Base-by-base conservation (phyloP, 2,113 vertebrate genomes). In the Boulengeromyrus knoepffleri region DNA sequence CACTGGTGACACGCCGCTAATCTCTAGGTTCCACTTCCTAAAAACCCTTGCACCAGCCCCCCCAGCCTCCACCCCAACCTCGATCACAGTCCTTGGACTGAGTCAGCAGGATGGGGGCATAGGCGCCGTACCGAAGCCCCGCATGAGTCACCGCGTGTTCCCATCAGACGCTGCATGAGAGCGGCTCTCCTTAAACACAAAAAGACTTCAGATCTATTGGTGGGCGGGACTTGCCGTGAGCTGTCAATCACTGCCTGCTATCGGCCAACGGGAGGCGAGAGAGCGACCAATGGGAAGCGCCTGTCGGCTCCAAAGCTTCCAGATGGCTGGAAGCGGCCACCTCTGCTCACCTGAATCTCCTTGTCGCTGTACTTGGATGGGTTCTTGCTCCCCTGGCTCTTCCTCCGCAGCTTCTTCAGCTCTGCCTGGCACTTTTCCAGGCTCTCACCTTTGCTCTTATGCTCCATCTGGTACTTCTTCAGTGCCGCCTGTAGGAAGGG, bases 371-470 rank as follows among this genome's bases (percentile, higher is more conserved):
- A 99, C 85, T 99, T 99, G 93, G 98, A 97, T 0, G 99, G 99
- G 94, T 99, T 99, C 94, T 99, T 99, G 95, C 98, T 99, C 90
- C 98, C 98, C 90, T 99, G 99, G 95, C 98, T 99, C 96, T 99
- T 99, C 95, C 99, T 97, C 66, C 98, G 96, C 0, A 99, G 97
- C 36, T 99, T 99, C 96, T 99, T 99, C 94, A 99, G 97, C 94
- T 99, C 99, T 0, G 92, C 96, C 94, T 99, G 98, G 93, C 98
- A 98, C 94, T 99, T 99, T 94, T 99, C 98, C 46, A 99, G 95
- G 0, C 98, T 96, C 31, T 99, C 99, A 0, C 97, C 97, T 93
- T 97, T 98, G 96, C 94, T 97, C 95, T 99, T 96, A 92, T 99
- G 97, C 93, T 99, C 98, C 0, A 97, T 94, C 95, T 99, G 99